Evolutionary conservation across 2,888 invertebrate genomes (phyloP), one percentile per base, ranked within the genome.

Genomic region (Hesperia comma): DNA sequence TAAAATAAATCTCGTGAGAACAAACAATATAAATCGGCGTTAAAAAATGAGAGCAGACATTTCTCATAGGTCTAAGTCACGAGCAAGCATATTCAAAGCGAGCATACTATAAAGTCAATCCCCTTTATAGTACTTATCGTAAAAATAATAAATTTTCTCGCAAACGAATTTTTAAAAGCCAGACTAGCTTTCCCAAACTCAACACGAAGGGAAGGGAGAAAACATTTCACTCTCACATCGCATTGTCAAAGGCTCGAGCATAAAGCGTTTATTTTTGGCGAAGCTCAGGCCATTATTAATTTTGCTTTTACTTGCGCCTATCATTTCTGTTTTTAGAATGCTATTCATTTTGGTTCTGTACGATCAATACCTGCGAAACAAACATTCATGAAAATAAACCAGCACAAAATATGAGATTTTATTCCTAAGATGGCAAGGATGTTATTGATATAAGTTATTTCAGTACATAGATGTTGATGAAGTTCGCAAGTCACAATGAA

Each of bases 111-210:
- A 49, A 56, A 56, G 15, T 49, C 37, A 63, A 63, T 56, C 56
- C 37, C 46, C 14, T 56, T 43, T 33, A 56, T 14, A 46, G 19
- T 63, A 49, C 56, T 26, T 51, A 51, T 26, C 15, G 37, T 57
- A 17, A 57, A 55, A 57, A 37, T 49, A 40, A 32, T 26, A 63
- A 15, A 51, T 60, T 17, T 75, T 72, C 73, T 70, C 70, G 71
- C 67, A 73, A 77, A 77, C 77, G 71, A 75, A 80, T 81, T 83
- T 82, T 74, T 79, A 83, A 84, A 83, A 81, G 81, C 75, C 77
- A 74, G 72, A 70, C 70, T 66, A 54, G 67, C 58, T 61, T 71
- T 71, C 70, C 76, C 75, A 75, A 76, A 79, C 78, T 75, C 76
- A 71, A 69, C 62, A 71, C 67, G 70, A 74, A 75, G 74, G 74